These are phyloP conservation scores for Linepithema humile DNA, from an alignment of 1,140 invertebrate species.

Conservation along the genomic window DNA sequence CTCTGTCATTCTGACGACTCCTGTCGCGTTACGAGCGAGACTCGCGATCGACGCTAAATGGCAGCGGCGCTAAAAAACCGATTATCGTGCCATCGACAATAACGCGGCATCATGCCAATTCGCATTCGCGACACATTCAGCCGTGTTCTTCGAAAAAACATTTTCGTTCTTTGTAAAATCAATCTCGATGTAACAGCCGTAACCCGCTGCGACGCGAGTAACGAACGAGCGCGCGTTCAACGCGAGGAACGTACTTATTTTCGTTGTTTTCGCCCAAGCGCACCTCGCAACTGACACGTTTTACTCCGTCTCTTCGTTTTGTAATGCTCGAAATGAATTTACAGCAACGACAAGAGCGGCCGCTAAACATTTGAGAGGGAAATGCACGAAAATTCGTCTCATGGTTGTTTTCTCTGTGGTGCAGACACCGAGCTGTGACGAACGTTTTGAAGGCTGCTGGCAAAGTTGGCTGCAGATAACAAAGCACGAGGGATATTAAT, in stretches of 20 bases:
- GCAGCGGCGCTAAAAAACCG: slow-evolving; percentile 67
- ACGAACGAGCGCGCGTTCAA: slow-evolving; percentile 1
- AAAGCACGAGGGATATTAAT: neutral
- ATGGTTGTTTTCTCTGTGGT: slow-evolving; percentile 15
- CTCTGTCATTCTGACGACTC: slow-evolving; percentile 78
- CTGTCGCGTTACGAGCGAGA: slow-evolving; percentile 66
- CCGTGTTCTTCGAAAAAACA: neutral
- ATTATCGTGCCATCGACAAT: slow-evolving; percentile 72
- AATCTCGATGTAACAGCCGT: slow-evolving; percentile 38
- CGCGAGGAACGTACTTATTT: slow-evolving; percentile 52
- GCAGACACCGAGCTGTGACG: slow-evolving; percentile 36
- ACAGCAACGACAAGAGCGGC: slow-evolving; percentile 45
- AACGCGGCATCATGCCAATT: slow-evolving; percentile 27
- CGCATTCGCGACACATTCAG: neutral
- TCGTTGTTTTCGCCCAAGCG: slow-evolving; percentile 45
- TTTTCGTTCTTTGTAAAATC: slow-evolving; percentile 46
- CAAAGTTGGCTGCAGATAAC: slow-evolving; percentile 6
- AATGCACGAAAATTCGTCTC: slow-evolving; percentile 44
- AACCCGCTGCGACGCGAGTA: slow-evolving; percentile 15
- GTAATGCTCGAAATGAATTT: slow-evolving; percentile 56
- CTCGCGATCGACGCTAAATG: slow-evolving; percentile 57
- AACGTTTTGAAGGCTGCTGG: slow-evolving; percentile 19
- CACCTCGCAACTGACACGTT: slow-evolving; percentile 53
- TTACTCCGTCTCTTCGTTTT: slow-evolving; percentile 49
- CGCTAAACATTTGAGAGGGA: slow-evolving; percentile 49